A percentile compares a stretch with the other conserved stretches of the same genome.
Conservation (phyloP, 1,140 invertebrate genomes). For the Drosophila kikkawai region DNA sequence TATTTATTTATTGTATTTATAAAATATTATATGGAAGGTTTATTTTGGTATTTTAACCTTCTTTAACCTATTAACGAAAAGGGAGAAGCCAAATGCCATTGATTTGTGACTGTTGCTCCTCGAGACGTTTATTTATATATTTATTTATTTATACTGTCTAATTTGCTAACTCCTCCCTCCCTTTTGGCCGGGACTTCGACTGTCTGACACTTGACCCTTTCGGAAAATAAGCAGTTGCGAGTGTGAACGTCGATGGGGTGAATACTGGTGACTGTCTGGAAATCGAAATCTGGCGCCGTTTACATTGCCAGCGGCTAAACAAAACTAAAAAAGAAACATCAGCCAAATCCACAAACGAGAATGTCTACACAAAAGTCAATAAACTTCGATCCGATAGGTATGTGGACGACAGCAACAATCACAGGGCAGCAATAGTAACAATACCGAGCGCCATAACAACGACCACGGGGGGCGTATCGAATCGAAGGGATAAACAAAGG, state of each 20-base stretch:
- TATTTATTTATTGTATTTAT: background rate
- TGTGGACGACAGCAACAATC: slow-evolving; percentile 40
- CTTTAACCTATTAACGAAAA: background rate
- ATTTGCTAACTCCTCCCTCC: slow-evolving; percentile 54
- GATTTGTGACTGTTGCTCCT: slow-evolving; percentile 18
- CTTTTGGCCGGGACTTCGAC: slow-evolving; percentile 14
- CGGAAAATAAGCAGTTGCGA: slow-evolving; percentile 74
- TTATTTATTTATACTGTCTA: slow-evolving; percentile 59
- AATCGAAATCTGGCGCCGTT: slow-evolving; percentile 77
- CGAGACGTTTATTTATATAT: slow-evolving; percentile 49
- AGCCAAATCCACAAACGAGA: slow-evolving; percentile 64
- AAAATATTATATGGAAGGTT: too few species aligned
- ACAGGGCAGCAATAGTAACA: slow-evolving; percentile 33
- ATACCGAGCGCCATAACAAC: slow-evolving; percentile 3
- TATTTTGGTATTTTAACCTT: too few species aligned
- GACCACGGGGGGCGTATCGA: slow-evolving; percentile 27
- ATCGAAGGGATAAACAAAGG: slow-evolving; percentile 35
- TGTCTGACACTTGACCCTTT: slow-evolving; percentile 76
- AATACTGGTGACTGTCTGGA: slow-evolving; percentile 72
- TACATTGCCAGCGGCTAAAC: slow-evolving; percentile 75
- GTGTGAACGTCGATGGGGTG: slow-evolving; percentile 31
- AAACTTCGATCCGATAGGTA: slow-evolving; percentile 69
- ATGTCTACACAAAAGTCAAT: slow-evolving; percentile 74
- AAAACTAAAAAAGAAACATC: slow-evolving; percentile 76
- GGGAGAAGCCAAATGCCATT: too few species aligned